Conservation (phyloP, 2,113 vertebrate species). For the Phoxinus phoxinus region DNA sequence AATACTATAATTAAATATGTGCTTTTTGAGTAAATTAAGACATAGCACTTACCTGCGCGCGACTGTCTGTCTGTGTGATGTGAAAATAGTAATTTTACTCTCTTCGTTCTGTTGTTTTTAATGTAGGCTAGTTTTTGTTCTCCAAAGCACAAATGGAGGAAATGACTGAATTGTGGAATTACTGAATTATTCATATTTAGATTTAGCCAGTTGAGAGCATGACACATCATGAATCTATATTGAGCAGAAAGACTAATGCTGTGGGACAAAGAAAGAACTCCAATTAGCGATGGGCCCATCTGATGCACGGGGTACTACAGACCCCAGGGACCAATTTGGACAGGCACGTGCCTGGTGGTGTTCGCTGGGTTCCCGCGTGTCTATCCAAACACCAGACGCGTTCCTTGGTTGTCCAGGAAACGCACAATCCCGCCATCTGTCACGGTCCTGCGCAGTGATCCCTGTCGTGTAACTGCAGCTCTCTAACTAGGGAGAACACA, state of each 20-base stretch:
- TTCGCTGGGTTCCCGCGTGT: constrained; percentile 44
- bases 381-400: constrained; percentile 41
- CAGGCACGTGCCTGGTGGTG: constrained; percentile 65
- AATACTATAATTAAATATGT: constrained; percentile 48
- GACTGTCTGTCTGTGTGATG: neutral
- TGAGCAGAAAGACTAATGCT: neutral
- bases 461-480: constrained; percentile 65
- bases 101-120: neutral
- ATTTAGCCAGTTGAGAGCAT: neutral
- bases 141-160: neutral
- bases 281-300: constrained; percentile 74
- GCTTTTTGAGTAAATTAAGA: constrained; percentile 49
- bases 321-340: constrained; percentile 86
- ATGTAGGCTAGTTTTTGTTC: neutral
- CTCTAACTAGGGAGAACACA: constrained; percentile 58
- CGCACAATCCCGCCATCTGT: constrained; percentile 74
- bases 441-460: constrained; percentile 70
- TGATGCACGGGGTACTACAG: constrained; percentile 70
- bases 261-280: constrained; percentile 49
- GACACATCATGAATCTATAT: neutral
- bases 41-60: constrained; percentile 13
- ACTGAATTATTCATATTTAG: neutral
- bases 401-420: constrained; percentile 78
- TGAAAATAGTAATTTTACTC: neutral
- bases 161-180: neutral